These are phyloP conservation scores for Lepidonotus clava DNA, from an alignment of 2,888 invertebrate species.

Conservation along the genomic window DNA sequence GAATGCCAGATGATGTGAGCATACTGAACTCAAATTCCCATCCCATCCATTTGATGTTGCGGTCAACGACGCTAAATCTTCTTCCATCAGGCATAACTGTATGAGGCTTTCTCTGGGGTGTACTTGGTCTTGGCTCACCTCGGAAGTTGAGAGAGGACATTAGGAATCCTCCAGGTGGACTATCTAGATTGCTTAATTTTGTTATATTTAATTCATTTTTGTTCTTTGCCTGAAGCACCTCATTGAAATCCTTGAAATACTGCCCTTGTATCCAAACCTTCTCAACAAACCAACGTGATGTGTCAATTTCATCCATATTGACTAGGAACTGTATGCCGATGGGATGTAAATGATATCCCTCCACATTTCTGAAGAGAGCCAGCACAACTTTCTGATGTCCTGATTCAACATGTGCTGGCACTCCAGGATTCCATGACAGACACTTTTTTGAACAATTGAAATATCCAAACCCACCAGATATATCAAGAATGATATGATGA, in stretches of 20 bases:
- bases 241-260: conserved; percentile 38
- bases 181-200: too few species aligned
- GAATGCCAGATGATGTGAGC: conserved; percentile 69
- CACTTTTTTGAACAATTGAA: background rate
- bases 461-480: background rate
- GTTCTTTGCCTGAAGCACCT: background rate
- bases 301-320: background rate
- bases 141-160: background rate
- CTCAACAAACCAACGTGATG: conserved; percentile 33
- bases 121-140: background rate
- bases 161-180: background rate
- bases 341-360: conserved; percentile 11
- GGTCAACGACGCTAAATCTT: conserved; percentile 71
- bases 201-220: too few species aligned
- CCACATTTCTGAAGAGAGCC: background rate
- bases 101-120: conserved; percentile 66
- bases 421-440: background rate
- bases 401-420: background rate
- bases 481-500: background rate
- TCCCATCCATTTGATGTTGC: conserved; percentile 70
- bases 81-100: conserved; percentile 72
- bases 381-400: background rate
- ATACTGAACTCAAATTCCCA: conserved; percentile 75
- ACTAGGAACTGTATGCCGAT: conserved; percentile 13
- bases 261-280: conserved; percentile 51